phyloP scores from a whole-genome alignment of 2,113 vertebrate genomes.

The Nothocercus julius region DNA sequence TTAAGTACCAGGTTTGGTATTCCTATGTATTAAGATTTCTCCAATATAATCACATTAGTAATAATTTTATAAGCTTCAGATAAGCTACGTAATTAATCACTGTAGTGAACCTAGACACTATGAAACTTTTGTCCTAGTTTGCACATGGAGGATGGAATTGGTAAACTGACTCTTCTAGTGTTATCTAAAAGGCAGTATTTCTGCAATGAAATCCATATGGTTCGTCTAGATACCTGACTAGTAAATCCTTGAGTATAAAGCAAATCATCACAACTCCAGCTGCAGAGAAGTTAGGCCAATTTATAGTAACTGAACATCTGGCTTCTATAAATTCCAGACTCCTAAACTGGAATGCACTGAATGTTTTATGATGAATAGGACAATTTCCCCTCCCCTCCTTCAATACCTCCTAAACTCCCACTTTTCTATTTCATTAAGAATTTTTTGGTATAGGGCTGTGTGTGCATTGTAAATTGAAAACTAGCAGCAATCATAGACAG shows the following conservation, averaged over 20 bases:
- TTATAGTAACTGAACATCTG: background rate
- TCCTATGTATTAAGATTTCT: background rate
- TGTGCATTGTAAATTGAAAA: background rate
- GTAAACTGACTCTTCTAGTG: background rate
- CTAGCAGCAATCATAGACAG: background rate
- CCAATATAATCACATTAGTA: background rate
- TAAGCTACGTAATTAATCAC: background rate
- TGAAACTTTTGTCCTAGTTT: background rate
- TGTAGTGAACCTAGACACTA: background rate
- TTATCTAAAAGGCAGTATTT: background rate
- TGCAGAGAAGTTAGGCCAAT: background rate
- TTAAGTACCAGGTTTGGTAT: background rate
- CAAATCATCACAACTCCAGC: background rate
- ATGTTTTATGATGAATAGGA: background rate
- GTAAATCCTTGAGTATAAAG: background rate
- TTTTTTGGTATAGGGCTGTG: background rate
- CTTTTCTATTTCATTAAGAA: background rate
- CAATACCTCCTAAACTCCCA: background rate
- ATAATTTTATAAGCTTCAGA: background rate
- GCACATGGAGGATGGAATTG: background rate
- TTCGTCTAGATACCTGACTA: background rate
- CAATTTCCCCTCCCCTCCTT: background rate
- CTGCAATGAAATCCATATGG: background rate
- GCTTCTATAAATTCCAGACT: background rate
- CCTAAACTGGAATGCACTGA: background rate